Evolutionary conservation across 2,888 invertebrate genomes (phyloP).

Genomic region (Alsophila aescularia): DNA sequence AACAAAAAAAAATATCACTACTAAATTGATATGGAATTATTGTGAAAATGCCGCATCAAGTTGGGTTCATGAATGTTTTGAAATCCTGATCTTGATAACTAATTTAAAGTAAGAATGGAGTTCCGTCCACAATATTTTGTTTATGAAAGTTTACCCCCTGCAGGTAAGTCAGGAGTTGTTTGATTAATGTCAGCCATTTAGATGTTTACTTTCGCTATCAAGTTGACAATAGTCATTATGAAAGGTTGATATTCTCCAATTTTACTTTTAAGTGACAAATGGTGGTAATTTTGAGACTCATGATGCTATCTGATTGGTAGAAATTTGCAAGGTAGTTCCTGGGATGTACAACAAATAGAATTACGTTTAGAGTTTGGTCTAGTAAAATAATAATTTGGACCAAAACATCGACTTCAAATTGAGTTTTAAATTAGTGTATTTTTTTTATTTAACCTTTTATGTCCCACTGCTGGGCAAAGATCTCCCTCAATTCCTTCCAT

Average conservation of each 20-base stretch:
- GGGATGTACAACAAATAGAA: too few relatives aligned
- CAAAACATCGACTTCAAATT: too few relatives aligned
- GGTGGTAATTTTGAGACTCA: conserved; percentile 19
- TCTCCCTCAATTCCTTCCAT: too few relatives aligned
- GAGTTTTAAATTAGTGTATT: too few relatives aligned
- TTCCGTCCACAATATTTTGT: conserved; percentile 46
- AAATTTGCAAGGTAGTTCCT: too few relatives aligned
- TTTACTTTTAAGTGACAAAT: conserved; percentile 27
- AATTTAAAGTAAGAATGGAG: conserved; percentile 47
- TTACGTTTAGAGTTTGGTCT: too few relatives aligned
- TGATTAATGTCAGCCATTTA: conserved; percentile 49
- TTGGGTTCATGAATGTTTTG: conserved; percentile 24
- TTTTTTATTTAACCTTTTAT: too few relatives aligned
- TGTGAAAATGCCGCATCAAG: too few relatives aligned
- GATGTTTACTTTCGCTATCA: conserved; percentile 38
- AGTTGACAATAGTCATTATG: conserved; percentile 33
- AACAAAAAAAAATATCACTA: too few relatives aligned
- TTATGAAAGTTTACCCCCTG: conserved; percentile 45
- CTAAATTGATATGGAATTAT: too few relatives aligned
- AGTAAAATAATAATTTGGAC: too few relatives aligned
- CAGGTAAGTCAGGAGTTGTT: conserved; percentile 50
- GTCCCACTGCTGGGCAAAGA: too few relatives aligned
- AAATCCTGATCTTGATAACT: conserved; percentile 35
- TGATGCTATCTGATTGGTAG: conserved; percentile 5
- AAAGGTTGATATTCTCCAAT: conserved; percentile 30